These are phyloP conservation scores for Redunca redunca DNA, from an alignment of 2,113 vertebrate species.

Conservation along the genomic window DNA sequence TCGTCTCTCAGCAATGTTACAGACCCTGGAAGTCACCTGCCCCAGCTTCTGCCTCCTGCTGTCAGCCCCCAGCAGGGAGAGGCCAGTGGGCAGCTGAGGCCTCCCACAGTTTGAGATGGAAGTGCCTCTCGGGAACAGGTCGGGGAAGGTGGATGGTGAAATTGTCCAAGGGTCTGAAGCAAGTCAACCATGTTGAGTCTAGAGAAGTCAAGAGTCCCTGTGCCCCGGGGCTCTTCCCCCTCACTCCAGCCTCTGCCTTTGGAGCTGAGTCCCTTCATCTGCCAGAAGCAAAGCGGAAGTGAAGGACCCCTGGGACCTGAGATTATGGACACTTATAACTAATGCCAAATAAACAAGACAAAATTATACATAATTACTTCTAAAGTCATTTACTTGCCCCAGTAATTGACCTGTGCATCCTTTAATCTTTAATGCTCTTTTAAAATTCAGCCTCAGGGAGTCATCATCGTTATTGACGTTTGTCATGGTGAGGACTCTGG, in stretches of 20 bases:
- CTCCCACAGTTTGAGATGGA: too few relatives aligned
- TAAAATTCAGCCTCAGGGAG: slow-evolving; percentile 80
- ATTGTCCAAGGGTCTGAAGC: neutral
- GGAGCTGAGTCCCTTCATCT: neutral
- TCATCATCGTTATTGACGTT: slow-evolving; percentile 76
- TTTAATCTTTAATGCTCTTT: slow-evolving; percentile 82
- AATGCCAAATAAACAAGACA: slow-evolving; percentile 79
- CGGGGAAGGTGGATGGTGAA: too few relatives aligned
- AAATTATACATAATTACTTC: slow-evolving; percentile 80
- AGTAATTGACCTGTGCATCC: slow-evolving; percentile 79
- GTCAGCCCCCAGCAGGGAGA: neutral
- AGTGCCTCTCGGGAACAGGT: accelerated
- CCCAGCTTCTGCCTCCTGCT: accelerated
- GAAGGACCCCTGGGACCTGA: slow-evolving; percentile 53
- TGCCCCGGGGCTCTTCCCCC: too few relatives aligned
- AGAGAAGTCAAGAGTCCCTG: neutral
- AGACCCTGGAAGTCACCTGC: neutral
- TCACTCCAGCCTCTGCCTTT: neutral
- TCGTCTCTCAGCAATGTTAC: accelerated
- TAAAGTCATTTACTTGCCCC: slow-evolving; percentile 76
- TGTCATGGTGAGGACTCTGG: slow-evolving; percentile 74
- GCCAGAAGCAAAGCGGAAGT: slow-evolving; percentile 63
- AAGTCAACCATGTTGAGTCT: neutral
- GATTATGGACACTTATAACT: slow-evolving; percentile 78
- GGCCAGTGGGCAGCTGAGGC: too few relatives aligned